Percentiles rank a stretch among this genome's conserved stretches.
phyloP scores from a whole-genome alignment of 2,113 vertebrate genomes.

The Antennarius striatus region DNA sequence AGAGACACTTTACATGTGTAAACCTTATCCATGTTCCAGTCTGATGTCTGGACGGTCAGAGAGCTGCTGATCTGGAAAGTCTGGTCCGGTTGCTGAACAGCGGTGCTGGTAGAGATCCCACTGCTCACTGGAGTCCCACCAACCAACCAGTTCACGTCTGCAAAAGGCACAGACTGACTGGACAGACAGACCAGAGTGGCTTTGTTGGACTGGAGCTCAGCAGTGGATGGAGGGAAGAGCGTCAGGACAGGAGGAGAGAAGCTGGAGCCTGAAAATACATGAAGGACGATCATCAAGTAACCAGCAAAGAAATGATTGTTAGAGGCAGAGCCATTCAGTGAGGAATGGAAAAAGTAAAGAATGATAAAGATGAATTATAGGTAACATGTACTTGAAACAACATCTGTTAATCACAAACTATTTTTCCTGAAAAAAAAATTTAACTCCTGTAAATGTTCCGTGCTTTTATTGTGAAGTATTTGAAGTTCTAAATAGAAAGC shows the following conservation, averaged over 20 bases:
- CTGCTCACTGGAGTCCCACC: slow-evolving; percentile 51
- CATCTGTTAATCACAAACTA: too few relatives aligned
- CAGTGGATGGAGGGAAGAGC: slow-evolving; percentile 67
- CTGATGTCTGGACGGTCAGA: slow-evolving; percentile 51
- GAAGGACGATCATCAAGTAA: not conserved
- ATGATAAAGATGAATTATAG: too few relatives aligned
- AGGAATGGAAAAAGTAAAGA: too few relatives aligned
- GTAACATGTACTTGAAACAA: too few relatives aligned
- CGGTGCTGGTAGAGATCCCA: slow-evolving; percentile 63
- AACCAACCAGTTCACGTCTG: slow-evolving; percentile 64
- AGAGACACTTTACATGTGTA: slow-evolving; percentile 61
- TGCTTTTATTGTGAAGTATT: too few relatives aligned
- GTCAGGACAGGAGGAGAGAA: slow-evolving; percentile 65
- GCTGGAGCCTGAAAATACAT: slow-evolving; percentile 52
- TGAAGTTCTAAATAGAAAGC: too few relatives aligned
- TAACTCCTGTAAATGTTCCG: too few relatives aligned
- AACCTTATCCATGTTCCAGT: slow-evolving; percentile 57
- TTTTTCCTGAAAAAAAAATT: too few relatives aligned
- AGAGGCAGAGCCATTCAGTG: too few relatives aligned
- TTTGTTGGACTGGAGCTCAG: slow-evolving; percentile 62
- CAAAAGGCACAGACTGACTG: slow-evolving; percentile 51
- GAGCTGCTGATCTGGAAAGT: slow-evolving; percentile 71
- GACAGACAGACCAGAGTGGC: slow-evolving; percentile 71
- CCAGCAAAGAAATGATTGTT: too few relatives aligned
- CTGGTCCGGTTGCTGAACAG: slow-evolving; percentile 58